phyloP scores from a whole-genome alignment of 1,140 invertebrate genomes.

The Rhynchophorus ferrugineus region DNA sequence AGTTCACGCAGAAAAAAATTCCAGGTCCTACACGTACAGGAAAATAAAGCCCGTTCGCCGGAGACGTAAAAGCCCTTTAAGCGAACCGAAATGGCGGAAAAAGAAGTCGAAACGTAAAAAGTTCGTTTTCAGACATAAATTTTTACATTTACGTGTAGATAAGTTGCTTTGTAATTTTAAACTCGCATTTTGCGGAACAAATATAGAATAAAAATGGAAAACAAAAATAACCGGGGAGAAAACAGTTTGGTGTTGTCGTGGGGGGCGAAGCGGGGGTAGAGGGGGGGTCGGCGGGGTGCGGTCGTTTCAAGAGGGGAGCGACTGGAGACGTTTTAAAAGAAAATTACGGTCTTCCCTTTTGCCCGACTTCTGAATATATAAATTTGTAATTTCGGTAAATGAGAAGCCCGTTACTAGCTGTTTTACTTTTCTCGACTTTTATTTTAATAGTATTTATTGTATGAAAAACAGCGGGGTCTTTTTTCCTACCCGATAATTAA shows the following conservation, averaged over 20 bases:
- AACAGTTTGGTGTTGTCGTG: background rate
- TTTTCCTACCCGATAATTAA: too few relatives aligned
- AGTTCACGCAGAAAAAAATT: too few relatives aligned
- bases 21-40: too few relatives aligned
- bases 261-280: background rate
- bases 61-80: too few relatives aligned
- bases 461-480: too few relatives aligned
- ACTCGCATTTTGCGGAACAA: background rate
- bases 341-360: conserved; percentile 4
- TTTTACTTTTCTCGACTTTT: conserved; percentile 2
- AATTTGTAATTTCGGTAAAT: conserved; percentile 16
- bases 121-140: too few relatives aligned
- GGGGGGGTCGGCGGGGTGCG: too few relatives aligned
- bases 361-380: conserved; percentile 4
- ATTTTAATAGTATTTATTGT: too few relatives aligned
- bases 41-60: too few relatives aligned
- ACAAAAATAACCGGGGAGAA: background rate
- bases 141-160: too few relatives aligned
- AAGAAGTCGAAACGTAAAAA: too few relatives aligned
- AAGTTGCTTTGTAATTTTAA: background rate
- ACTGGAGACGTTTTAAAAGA: conserved; percentile 8
- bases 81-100: too few relatives aligned
- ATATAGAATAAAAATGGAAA: background rate
- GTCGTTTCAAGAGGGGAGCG: conserved; percentile 1
- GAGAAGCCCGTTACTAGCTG: conserved; percentile 1